Evolutionary conservation across 2,113 vertebrate genomes (phyloP), one percentile per base, ranked within the genome.

Genomic region (Hepsetus odoe): DNA sequence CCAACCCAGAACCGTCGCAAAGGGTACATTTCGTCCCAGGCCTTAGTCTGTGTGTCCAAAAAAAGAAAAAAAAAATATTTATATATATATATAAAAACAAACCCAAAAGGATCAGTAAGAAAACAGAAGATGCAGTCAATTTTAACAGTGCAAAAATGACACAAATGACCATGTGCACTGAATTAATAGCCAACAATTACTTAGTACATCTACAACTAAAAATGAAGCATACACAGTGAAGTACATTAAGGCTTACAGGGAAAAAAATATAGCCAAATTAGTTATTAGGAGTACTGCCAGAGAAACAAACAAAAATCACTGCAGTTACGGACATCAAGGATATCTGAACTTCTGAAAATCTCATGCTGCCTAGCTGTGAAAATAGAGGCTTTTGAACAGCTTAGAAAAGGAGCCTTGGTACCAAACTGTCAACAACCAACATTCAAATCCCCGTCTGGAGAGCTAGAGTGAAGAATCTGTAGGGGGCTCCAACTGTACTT

Each of bases 81-180:
- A 32, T 2, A 24, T 81, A 77, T 56, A 3, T 58, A 72, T 51
- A 46, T 24, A 33, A 33, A 44, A 2, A 22, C 46, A 59, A 72
- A 20, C 1, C 3, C 3, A 35, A 79, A 79, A n/a, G n/a, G n/a
- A n/a, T n/a, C 12, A 69, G 68, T 51, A 62, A 76, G 3, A 1
- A 30, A 33, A 83, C 56, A 67, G 51, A 40, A 75, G 79, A 65
- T 82, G 87, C 79, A 86, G 10, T 46, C 53, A 26, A 30, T 4
- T 62, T 40, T 13, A 70, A 58, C 24, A 72, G 68, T 44, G 62
- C 46, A 72, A 61, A 22, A 65, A 22, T 7, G 4, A 5, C 32
- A 67, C 7, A 9, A 11, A 24, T 68, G 33, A 16, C 5, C 1
- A 9, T 66, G 42, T 44, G 24, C 32, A 12, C 74, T 64, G 68